These are phyloP conservation scores for Stegophylla sp. DNA, from an alignment of 2,888 invertebrate species.

Conservation along the genomic window DNA sequence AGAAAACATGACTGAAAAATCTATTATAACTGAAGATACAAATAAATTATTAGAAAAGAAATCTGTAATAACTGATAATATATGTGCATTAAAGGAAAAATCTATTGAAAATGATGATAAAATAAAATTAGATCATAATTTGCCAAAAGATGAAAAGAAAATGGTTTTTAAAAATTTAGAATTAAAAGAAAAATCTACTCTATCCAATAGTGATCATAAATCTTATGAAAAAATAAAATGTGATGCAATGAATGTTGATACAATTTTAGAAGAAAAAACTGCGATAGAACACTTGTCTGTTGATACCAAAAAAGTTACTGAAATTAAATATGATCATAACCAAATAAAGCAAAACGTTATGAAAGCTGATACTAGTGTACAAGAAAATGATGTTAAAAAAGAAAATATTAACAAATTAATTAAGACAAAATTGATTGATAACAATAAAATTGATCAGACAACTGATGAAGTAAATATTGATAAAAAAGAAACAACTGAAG, in stretches of 20 bases:
- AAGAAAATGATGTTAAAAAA: not conserved
- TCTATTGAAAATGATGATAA: too few relatives aligned
- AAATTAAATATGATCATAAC: not conserved
- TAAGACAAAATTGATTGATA: not conserved
- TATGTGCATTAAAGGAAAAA: too few relatives aligned
- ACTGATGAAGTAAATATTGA: not conserved
- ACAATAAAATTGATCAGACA: not conserved
- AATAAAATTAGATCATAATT: too few relatives aligned
- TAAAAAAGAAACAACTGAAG: not conserved
- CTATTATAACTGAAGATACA: not conserved
- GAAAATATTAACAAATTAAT: not conserved
- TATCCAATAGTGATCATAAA: too few relatives aligned
- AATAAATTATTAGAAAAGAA: not conserved
- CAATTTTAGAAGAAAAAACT: too few relatives aligned
- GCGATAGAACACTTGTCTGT: too few relatives aligned
- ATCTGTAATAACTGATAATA: not conserved
- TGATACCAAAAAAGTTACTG: not conserved
- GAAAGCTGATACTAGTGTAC: not conserved
- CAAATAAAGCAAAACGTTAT: not conserved
- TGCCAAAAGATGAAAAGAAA: too few relatives aligned
- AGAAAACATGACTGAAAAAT: not conserved
- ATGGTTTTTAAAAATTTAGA: too few relatives aligned
- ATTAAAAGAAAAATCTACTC: too few relatives aligned
- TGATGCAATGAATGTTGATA: too few relatives aligned
- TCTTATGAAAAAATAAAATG: too few relatives aligned